Conservation (phyloP, 2,797 vertebrate genomes). For the Anguilla obscura region DNA sequence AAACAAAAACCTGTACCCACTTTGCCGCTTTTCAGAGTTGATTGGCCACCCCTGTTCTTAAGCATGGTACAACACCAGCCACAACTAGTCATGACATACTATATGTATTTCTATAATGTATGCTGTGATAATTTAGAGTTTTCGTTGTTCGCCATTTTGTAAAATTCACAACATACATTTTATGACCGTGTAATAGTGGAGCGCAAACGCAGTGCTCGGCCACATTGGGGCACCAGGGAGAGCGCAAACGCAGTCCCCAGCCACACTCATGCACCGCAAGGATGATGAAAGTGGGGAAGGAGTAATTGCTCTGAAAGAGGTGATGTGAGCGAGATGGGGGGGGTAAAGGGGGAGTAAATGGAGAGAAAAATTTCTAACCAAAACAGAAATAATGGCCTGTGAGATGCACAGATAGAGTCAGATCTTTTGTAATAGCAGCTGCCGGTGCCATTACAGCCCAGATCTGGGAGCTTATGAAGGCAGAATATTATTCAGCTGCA, state of each 20-base stretch:
- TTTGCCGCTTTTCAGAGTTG: too few relatives aligned
- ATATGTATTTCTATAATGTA: too few relatives aligned
- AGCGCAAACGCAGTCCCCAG: not conserved
- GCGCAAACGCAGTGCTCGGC: not conserved
- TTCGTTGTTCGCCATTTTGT: too few relatives aligned
- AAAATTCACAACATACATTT: too few relatives aligned
- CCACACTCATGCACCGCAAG: not conserved
- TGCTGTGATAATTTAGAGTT: too few relatives aligned
- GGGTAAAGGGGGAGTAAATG: conserved; percentile 17
- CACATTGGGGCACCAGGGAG: not conserved
- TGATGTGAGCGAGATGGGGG: conserved; percentile 2
- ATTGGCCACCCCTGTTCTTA: too few relatives aligned
- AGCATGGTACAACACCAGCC: too few relatives aligned
- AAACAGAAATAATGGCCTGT: conserved; percentile 37
- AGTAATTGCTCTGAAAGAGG: conserved; percentile 25
- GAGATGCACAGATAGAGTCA: conserved; percentile 20
- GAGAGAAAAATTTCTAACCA: conserved; percentile 27
- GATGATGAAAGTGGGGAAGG: conserved; percentile 19
- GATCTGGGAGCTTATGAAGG: conserved; percentile 29
- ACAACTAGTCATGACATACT: too few relatives aligned
- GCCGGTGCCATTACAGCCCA: conserved; percentile 24
- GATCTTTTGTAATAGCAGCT: conserved; percentile 30
- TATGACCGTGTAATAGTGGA: too few relatives aligned
- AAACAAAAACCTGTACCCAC: too few relatives aligned
- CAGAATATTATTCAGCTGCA: conserved; percentile 27